Evolutionary conservation across 2,888 invertebrate genomes (phyloP).

Genomic region (Trilocha varians): DNA sequence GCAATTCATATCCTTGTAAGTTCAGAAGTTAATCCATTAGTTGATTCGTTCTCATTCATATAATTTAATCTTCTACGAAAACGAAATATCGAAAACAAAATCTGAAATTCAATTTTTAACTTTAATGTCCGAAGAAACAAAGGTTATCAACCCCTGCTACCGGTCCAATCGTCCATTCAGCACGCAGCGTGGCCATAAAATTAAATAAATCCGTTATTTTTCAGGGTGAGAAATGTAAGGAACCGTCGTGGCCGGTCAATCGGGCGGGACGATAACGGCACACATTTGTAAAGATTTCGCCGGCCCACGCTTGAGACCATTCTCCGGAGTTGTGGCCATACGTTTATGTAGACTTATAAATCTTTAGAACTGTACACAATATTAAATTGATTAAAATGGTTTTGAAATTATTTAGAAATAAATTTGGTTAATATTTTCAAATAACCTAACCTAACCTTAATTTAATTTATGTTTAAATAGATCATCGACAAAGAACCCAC

Average conservation of each 20-base stretch:
- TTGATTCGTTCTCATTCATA: too few relatives aligned
- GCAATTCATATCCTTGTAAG: too few relatives aligned
- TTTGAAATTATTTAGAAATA: too few relatives aligned
- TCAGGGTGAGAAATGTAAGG: conserved; percentile 64
- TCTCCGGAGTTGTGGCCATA: conserved; percentile 50
- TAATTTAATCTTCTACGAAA: too few relatives aligned
- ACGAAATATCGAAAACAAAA: too few relatives aligned
- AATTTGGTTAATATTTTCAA: too few relatives aligned
- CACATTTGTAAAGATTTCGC: conserved; percentile 72
- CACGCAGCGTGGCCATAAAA: conserved; percentile 69
- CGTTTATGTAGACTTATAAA: conserved; percentile 34
- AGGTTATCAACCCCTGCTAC: conserved; percentile 6
- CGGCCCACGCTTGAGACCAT: conserved; percentile 47
- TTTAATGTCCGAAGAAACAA: not conserved
- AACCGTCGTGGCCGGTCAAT: conserved; percentile 52
- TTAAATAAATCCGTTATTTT: conserved; percentile 74
- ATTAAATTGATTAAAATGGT: too few relatives aligned
- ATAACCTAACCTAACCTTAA: too few relatives aligned
- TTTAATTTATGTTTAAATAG: too few relatives aligned
- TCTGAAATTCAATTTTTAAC: not conserved
- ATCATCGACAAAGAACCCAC: too few relatives aligned
- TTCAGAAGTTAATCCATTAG: too few relatives aligned
- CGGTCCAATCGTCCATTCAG: conserved; percentile 64
- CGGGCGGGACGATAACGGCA: conserved; percentile 64
- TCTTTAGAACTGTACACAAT: conserved; percentile 12